Evolutionary conservation across 1,140 invertebrate genomes (phyloP), one percentile per base, ranked within the genome.

Genomic region (Danaus plexippus): DNA sequence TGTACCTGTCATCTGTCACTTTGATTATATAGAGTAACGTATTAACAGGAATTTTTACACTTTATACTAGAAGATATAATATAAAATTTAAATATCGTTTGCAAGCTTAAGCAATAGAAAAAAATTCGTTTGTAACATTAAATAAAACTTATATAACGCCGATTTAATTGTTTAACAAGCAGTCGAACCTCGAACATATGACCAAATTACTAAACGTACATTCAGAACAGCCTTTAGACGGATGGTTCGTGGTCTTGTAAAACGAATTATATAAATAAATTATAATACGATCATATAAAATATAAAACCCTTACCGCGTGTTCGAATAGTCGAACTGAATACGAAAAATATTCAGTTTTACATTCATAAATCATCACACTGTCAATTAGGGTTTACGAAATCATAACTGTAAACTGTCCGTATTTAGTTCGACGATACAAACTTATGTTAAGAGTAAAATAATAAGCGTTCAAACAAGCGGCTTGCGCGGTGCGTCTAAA

Each of bases 131-230:
- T 22, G 6, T 22, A 22, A 22, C 18, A 22, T 22, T 22, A 22
- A 2, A 22, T 22, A 22, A 2, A 22, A 2, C 2, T 2, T 32
- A 32, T 32, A 32, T 32, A 32, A 32, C 3, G 15, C 15, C 15
- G 1, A 15, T 15, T 15, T 15, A 3, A 15, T 15, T 15, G 15
- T 15, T 15, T 15, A 1, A 15, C 3, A 15, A 32, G 22, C 7
- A 8, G 22, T 2, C 22, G 22, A 32, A 32, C 22, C 73, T 69
- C 79, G 77, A 77, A 32, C 63, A 69, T 62, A 78, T 80, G 78
- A 83, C 81, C 81, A 76, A 75, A 71, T 73, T 69, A 67, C 71
- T 77, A 77, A 79, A 76, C 73, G 73, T 64, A 74, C 67, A 67
- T 67, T 61, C 41, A 32, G 41, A 54, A 58, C 74, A 77, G 69